Conservation (phyloP, 1,140 invertebrate species). For the Hesperophylax magnus region DNA sequence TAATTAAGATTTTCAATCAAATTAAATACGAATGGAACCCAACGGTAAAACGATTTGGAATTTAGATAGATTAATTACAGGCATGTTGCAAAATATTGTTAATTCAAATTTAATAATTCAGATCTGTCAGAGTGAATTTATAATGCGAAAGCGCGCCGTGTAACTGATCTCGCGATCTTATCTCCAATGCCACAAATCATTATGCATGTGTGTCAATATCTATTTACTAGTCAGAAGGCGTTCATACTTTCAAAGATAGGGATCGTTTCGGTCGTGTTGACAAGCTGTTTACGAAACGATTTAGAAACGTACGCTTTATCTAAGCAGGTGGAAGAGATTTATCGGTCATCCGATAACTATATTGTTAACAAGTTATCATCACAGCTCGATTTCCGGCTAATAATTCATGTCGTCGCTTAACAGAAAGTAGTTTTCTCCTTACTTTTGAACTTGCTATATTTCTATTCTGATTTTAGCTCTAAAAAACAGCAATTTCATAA, state of each 20-base stretch:
- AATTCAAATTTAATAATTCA: conserved; percentile 20
- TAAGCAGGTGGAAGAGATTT: conserved; percentile 2
- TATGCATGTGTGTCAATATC: conserved; percentile 30
- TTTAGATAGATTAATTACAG: conserved; percentile 7
- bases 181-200: conserved; percentile 35
- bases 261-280: conserved; percentile 25
- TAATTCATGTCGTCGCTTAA: too few relatives aligned
- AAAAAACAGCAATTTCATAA: too few relatives aligned
- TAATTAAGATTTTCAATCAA: too few relatives aligned
- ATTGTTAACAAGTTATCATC: too few relatives aligned
- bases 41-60: neutral
- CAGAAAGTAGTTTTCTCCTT: too few relatives aligned
- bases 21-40: too few relatives aligned
- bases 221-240: conserved; percentile 37
- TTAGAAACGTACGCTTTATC: neutral
- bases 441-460: too few relatives aligned
- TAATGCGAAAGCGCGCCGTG: conserved; percentile 17
- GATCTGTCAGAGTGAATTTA: conserved; percentile 33
- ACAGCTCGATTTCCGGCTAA: too few relatives aligned
- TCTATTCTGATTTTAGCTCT: too few relatives aligned
- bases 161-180: conserved; percentile 34
- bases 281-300: conserved; percentile 11
- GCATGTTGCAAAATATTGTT: conserved; percentile 12
- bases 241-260: conserved; percentile 35
- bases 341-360: too few relatives aligned